phyloP scores from a whole-genome alignment of 2,797 vertebrate species.

The Spinibarbus caldwelli region DNA sequence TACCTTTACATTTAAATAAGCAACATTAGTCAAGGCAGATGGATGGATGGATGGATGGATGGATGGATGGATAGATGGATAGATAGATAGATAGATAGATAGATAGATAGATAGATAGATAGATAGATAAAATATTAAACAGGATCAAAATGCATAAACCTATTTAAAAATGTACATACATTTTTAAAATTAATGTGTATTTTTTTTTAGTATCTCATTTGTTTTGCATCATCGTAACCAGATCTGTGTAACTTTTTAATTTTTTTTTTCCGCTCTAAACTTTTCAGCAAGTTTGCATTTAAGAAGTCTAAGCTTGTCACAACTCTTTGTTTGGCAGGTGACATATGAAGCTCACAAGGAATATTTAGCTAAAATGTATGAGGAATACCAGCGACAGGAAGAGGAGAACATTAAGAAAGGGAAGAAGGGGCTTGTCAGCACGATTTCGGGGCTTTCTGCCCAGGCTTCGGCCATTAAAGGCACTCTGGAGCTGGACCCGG shows the following conservation, averaged over 20 bases:
- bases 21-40: neutral
- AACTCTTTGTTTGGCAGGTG: conserved; percentile 65
- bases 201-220: too few relatives aligned
- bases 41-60: neutral
- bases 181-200: neutral
- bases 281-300: neutral
- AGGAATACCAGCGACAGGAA: conserved; percentile 98
- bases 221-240: too few relatives aligned
- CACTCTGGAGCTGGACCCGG: conserved; percentile 91
- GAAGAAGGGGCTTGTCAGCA: conserved; percentile 97
- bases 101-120: neutral
- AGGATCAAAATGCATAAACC: neutral
- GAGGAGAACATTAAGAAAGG: conserved; percentile 99
- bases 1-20: neutral
- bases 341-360: conserved; percentile 86
- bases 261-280: neutral
- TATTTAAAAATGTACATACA: too few relatives aligned
- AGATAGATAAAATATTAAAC: neutral
- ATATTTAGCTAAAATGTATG: conserved; percentile 97
- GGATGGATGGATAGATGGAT: neutral
- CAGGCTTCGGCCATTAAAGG: conserved; percentile 90
- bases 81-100: neutral
- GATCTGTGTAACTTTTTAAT: too few relatives aligned
- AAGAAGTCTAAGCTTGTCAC: neutral
- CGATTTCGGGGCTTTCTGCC: conserved; percentile 96